Evolutionary conservation across 2,113 vertebrate species (phyloP).

Genomic region (Bubo bubo): DNA sequence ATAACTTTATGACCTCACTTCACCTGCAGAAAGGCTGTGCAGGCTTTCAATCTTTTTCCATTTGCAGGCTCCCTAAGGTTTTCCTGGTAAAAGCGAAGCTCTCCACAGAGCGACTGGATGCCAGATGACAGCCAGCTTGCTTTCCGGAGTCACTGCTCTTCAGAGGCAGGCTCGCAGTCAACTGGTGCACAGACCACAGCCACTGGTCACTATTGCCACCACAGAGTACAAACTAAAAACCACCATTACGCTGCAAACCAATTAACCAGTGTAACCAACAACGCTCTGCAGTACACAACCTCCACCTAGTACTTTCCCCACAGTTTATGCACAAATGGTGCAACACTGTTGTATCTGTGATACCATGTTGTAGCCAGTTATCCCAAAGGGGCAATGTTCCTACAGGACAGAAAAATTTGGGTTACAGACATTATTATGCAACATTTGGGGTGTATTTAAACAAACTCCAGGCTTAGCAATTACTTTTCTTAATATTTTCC

Average conservation of each 20-base stretch:
- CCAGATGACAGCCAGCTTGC: background rate
- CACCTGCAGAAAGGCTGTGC: background rate
- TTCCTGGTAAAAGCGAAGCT: fast-evolving
- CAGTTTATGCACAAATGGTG: fast-evolving
- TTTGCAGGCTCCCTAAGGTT: background rate
- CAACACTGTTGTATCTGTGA: fast-evolving
- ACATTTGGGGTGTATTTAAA: background rate
- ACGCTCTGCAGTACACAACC: fast-evolving
- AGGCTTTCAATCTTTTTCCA: background rate
- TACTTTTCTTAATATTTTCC: background rate
- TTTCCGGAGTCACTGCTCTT: background rate
- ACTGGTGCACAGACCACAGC: background rate
- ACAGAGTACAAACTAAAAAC: background rate
- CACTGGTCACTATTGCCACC: background rate
- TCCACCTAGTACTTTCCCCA: fast-evolving
- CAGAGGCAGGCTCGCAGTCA: background rate
- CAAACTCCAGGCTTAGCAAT: background rate
- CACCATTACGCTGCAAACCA: background rate
- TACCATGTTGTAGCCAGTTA: background rate
- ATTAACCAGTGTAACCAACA: background rate
- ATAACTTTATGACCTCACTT: background rate
- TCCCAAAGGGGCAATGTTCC: background rate
- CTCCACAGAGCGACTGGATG: fast-evolving
- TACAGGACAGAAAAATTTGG: background rate
- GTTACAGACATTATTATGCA: background rate